These are phyloP conservation scores for Agrilus planipennis DNA, from an alignment of 1,140 invertebrate species.

Conservation along the genomic window DNA sequence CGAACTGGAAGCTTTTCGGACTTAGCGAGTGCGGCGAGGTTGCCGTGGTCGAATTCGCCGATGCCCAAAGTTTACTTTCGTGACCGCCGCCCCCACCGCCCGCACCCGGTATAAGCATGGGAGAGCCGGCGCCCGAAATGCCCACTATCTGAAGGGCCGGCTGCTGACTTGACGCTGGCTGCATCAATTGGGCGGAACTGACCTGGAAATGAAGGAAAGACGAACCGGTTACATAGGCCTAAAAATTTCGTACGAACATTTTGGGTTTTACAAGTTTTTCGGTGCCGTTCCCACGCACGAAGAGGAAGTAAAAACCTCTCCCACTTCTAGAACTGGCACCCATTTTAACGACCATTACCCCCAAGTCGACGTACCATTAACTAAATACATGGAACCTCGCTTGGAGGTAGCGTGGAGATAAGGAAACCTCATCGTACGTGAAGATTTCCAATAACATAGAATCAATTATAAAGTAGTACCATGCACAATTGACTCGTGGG, in stretches of 20 bases:
- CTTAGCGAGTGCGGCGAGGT: constrained; percentile 54
- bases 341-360: too few relatives aligned
- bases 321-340: constrained; percentile 32
- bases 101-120: constrained; percentile 32
- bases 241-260: background rate
- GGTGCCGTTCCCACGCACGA: background rate
- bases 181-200: constrained; percentile 36
- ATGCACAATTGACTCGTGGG: too few relatives aligned
- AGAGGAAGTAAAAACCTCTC: constrained; percentile 10
- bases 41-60: constrained; percentile 53
- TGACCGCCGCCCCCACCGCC: too few relatives aligned
- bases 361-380: too few relatives aligned
- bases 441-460: too few relatives aligned
- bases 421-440: too few relatives aligned
- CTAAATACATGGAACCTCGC: too few relatives aligned
- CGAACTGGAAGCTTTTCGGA: constrained; percentile 39
- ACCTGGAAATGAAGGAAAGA: too few relatives aligned
- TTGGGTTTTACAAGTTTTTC: background rate
- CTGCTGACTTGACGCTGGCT: constrained; percentile 41
- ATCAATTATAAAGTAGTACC: too few relatives aligned
- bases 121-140: constrained; percentile 26
- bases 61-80: constrained; percentile 51
- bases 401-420: too few relatives aligned
- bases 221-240: background rate
- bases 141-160: constrained; percentile 37